These are phyloP conservation scores for Tarsius wallacei DNA, from an alignment of 2,797 vertebrate genomes.

Conservation along the genomic window DNA sequence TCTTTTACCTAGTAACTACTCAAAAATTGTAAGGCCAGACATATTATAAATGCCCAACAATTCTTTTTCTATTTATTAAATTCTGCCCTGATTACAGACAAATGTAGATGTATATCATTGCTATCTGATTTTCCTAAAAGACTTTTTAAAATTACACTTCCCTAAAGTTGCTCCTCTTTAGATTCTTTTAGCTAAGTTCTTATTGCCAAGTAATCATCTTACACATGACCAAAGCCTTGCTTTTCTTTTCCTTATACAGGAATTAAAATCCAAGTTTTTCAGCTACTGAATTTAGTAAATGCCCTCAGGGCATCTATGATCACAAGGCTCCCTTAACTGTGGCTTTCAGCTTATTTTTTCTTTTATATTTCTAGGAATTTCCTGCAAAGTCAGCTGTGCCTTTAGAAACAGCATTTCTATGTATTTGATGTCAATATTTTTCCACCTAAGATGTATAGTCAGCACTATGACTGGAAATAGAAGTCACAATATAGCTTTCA, in stretches of 20 bases:
- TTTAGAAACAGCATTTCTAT: conserved; percentile 59
- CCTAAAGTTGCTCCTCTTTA: background rate
- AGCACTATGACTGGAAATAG: conserved; percentile 68
- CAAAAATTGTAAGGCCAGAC: background rate
- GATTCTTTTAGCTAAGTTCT: background rate
- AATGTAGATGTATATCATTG: background rate
- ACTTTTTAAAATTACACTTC: background rate
- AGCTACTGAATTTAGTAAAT: background rate
- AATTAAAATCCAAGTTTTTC: background rate
- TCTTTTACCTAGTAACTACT: background rate
- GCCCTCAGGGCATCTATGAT: background rate
- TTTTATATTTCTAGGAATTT: conserved; percentile 72
- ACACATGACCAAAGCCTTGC: background rate
- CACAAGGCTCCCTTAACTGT: background rate
- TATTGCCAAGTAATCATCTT: background rate
- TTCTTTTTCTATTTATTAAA: background rate
- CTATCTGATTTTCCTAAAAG: background rate
- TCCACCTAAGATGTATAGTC: background rate
- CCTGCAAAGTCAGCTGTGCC: conserved; percentile 61
- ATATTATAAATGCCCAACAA: background rate
- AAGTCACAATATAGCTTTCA: conserved; percentile 37
- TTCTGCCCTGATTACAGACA: background rate
- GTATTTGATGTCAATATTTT: background rate
- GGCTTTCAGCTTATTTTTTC: conserved; percentile 63
- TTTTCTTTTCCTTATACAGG: background rate